phyloP scores from a whole-genome alignment of 2,797 vertebrate species.

The Manis javanica region DNA sequence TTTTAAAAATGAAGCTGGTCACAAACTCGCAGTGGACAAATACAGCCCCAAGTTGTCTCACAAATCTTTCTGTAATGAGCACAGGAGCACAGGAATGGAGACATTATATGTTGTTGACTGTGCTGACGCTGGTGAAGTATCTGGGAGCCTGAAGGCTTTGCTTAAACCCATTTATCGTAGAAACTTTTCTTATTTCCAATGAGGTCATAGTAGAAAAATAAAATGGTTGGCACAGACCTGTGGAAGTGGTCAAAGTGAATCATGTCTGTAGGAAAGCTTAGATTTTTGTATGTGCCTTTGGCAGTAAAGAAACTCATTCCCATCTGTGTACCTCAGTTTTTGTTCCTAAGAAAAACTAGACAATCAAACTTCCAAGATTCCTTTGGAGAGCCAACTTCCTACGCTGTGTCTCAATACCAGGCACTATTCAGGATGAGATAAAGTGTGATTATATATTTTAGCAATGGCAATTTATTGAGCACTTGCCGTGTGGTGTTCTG shows the following conservation, averaged over 20 bases:
- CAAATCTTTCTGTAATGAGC: slow-evolving; percentile 59
- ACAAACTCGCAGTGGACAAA: slow-evolving; percentile 30
- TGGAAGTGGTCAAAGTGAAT: neutral
- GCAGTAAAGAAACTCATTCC: neutral
- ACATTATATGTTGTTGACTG: accelerated
- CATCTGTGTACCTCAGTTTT: neutral
- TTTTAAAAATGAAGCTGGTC: slow-evolving; percentile 65
- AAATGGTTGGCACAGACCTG: neutral
- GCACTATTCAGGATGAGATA: neutral
- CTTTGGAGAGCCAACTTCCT: neutral
- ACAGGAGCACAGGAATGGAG: neutral
- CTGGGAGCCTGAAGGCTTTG: slow-evolving; percentile 15
- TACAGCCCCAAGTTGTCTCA: neutral
- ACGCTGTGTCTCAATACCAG: neutral
- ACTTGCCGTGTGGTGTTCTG: neutral
- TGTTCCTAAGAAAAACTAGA: neutral
- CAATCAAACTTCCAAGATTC: neutral
- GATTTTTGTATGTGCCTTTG: neutral
- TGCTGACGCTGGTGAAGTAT: neutral
- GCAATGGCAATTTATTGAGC: neutral
- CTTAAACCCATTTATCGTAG: neutral
- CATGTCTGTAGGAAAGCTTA: accelerated
- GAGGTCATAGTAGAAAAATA: neutral
- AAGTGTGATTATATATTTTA: neutral
- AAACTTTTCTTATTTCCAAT: neutral